A percentile compares a stretch with the other conserved stretches of the same genome.
Conservation (phyloP, 2,888 invertebrate species). For the Chorisops tibialis region DNA sequence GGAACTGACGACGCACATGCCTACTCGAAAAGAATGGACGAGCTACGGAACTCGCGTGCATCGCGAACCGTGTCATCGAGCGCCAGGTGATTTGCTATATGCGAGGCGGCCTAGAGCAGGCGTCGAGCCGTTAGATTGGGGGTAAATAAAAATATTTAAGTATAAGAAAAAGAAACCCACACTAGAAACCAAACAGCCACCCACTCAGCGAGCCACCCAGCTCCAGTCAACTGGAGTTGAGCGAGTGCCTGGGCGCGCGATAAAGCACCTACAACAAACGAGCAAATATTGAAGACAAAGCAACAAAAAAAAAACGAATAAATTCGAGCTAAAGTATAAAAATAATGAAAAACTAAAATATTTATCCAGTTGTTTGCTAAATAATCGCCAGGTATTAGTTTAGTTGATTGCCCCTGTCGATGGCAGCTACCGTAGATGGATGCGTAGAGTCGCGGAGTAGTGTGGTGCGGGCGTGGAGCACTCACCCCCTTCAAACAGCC, state of each 20-base stretch:
- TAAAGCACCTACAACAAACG: slow-evolving; percentile 17
- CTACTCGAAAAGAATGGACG: no score
- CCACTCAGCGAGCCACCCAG: no score
- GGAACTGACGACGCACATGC: no score
- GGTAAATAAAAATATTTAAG: slow-evolving; percentile 1
- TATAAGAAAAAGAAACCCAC: no score
- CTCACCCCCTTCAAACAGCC: no score
- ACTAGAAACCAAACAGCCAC: no score
- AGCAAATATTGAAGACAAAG: slow-evolving; percentile 13
- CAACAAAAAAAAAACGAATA: slow-evolving; percentile 15
- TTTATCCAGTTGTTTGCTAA: slow-evolving; percentile 28
- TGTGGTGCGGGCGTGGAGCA: neutral
- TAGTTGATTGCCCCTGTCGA: slow-evolving; percentile 24
- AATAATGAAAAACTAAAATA: slow-evolving; percentile 29
- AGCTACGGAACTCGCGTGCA: no score
- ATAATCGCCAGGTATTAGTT: slow-evolving; percentile 21
- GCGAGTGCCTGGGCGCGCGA: neutral
- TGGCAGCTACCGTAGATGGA: neutral
- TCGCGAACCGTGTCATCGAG: no score
- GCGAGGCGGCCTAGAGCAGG: no score
- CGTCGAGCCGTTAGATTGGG: neutral
- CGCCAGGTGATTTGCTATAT: no score
- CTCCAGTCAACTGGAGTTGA: no score
- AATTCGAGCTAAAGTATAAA: slow-evolving; percentile 21
- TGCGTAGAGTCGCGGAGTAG: neutral